Conservation (phyloP, 2,888 invertebrate genomes). For the Fragum sueziense region DNA sequence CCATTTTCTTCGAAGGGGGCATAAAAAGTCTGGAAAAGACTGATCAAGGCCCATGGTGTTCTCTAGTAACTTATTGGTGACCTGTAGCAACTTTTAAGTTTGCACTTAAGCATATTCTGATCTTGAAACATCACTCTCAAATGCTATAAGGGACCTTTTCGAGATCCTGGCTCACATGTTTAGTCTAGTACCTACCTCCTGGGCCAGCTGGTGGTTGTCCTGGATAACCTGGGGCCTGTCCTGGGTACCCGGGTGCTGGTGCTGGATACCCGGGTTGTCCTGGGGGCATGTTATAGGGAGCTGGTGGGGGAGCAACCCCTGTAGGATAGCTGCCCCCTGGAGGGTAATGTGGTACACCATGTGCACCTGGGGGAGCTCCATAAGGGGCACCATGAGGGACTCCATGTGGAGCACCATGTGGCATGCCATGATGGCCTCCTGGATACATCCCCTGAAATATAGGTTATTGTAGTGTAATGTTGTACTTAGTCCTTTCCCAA, state of each 20-base stretch:
- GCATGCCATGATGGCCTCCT: constrained; percentile 24
- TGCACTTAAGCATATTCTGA: too few relatives aligned
- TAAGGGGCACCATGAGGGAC: constrained; percentile 37
- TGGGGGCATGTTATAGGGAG: constrained; percentile 20
- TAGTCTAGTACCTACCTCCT: constrained; percentile 24
- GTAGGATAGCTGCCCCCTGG: constrained; percentile 18
- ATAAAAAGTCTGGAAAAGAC: too few relatives aligned
- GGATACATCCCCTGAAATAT: constrained; percentile 51
- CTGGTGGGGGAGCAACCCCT: constrained; percentile 29
- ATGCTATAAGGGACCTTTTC: too few relatives aligned
- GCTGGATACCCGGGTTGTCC: constrained; percentile 24
- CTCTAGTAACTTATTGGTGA: too few relatives aligned
- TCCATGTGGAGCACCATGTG: constrained; percentile 39
- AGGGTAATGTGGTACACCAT: constrained; percentile 17
- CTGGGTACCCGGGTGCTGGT: constrained; percentile 33
- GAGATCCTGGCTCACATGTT: too few relatives aligned
- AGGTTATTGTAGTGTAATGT: too few relatives aligned
- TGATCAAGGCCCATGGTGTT: too few relatives aligned
- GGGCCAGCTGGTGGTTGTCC: constrained; percentile 34
- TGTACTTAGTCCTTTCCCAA: too few relatives aligned
- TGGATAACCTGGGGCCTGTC: constrained; percentile 36
- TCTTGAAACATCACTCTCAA: too few relatives aligned
- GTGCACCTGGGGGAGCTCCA: constrained; percentile 5
- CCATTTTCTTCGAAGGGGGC: too few relatives aligned
- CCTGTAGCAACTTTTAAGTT: too few relatives aligned